phyloP scores from a whole-genome alignment of 2,797 vertebrate species.

The Bradypodion pumilum region DNA sequence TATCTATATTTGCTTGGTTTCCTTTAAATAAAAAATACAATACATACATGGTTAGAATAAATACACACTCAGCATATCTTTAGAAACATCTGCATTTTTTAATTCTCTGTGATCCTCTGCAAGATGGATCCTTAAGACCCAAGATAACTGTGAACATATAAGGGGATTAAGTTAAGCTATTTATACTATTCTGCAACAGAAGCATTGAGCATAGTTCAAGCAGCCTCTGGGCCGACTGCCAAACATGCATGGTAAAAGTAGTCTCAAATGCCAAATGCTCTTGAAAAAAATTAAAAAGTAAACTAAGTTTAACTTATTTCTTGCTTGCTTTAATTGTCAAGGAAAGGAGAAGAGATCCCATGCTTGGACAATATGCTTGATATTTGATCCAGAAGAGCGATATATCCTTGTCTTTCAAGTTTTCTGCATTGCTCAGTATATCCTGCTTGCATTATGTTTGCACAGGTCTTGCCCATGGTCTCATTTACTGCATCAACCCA shows the following conservation, averaged over 20 bases:
- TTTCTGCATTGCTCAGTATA: neutral
- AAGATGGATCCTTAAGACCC: slow-evolving; percentile 17
- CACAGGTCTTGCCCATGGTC: neutral
- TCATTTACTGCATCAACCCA: too few relatives aligned
- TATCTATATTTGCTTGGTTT: neutral
- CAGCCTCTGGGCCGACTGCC: neutral
- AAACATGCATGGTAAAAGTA: neutral
- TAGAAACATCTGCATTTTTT: slow-evolving; percentile 3
- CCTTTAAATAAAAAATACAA: neutral
- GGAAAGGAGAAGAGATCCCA: neutral
- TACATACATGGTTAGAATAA: neutral
- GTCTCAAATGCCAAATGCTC: neutral
- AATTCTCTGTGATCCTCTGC: slow-evolving; percentile 4
- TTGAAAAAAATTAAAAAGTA: neutral
- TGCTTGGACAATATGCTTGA: neutral
- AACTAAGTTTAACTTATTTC: neutral
- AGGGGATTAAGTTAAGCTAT: slow-evolving; percentile 24
- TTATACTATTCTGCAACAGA: neutral
- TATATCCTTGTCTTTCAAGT: neutral
- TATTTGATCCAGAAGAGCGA: neutral
- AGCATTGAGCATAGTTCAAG: neutral
- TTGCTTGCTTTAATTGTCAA: neutral
- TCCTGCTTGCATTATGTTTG: neutral
- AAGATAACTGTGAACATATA: slow-evolving; percentile 35
- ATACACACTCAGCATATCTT: neutral